Evolutionary conservation across 2,113 vertebrate species (phyloP).

Genomic region (Pseudorhombus dupliciocellatus): DNA sequence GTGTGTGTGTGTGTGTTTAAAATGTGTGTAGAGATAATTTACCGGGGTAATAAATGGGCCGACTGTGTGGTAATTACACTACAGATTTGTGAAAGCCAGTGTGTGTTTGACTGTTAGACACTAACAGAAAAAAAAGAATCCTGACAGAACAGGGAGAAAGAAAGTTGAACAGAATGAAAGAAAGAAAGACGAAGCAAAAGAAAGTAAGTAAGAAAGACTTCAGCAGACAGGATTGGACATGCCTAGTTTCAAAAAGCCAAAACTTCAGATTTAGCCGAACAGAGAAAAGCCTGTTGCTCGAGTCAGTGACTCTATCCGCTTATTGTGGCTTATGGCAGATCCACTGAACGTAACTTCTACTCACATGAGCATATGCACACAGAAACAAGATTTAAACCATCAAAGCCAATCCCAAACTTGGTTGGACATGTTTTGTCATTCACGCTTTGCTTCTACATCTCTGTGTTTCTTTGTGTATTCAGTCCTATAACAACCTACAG

Average conservation of each 20-base stretch:
- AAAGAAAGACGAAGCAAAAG: neutral
- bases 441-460: neutral
- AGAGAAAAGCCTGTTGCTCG: constrained; percentile 47
- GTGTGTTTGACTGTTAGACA: constrained; percentile 11
- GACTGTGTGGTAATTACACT: constrained; percentile 27
- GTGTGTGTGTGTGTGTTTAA: constrained; percentile 7
- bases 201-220: neutral
- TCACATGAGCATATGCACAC: constrained; percentile 1
- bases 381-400: neutral
- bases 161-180: neutral
- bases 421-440: neutral
- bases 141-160: neutral
- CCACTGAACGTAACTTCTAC: constrained; percentile 25
- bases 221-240: constrained; percentile 35
- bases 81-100: constrained; percentile 28
- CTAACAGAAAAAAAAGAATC: neutral
- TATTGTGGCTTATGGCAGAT: constrained; percentile 29
- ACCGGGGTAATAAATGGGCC: constrained; percentile 31
- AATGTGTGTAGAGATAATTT: constrained; percentile 27
- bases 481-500: too few relatives aligned
- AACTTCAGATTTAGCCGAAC: constrained; percentile 47
- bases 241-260: constrained; percentile 19
- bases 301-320: constrained; percentile 49
- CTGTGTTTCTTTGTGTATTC: neutral
- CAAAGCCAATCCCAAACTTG: constrained; percentile 8